phyloP scores from a whole-genome alignment of 1,140 invertebrate species.

The Papilio dardanus region DNA sequence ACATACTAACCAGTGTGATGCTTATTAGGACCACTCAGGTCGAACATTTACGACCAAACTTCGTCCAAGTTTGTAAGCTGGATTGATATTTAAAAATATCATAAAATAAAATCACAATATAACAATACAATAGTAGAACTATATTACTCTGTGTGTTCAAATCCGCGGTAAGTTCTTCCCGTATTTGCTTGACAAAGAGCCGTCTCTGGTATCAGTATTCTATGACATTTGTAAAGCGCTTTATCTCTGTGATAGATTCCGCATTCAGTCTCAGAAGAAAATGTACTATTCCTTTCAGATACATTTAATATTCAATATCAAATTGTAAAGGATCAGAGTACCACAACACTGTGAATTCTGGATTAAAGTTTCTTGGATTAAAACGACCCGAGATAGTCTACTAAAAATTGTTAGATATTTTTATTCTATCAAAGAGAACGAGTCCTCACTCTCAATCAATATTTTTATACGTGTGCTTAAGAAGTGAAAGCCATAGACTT shows the following conservation, averaged over 20 bases:
- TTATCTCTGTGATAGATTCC: conserved; percentile 19
- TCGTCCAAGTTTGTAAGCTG: neutral
- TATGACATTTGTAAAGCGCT: conserved; percentile 23
- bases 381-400: too few relatives aligned
- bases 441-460: too few relatives aligned
- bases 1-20: too few relatives aligned
- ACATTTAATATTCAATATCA: neutral
- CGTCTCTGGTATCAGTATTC: conserved; percentile 13
- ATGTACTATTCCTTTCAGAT: neutral
- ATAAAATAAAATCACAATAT: neutral
- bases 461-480: too few relatives aligned
- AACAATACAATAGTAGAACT: neutral
- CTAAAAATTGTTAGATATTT: too few relatives aligned
- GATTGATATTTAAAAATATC: neutral
- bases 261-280: conserved; percentile 1
- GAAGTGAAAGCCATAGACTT: too few relatives aligned
- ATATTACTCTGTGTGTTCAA: neutral
- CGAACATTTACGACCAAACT: too few relatives aligned
- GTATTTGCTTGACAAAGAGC: conserved; percentile 24
- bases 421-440: too few relatives aligned
- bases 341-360: too few relatives aligned
- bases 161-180: conserved; percentile 1
- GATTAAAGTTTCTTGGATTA: too few relatives aligned
- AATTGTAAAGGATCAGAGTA: neutral
- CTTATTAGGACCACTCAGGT: too few relatives aligned